A percentile compares a stretch with the other conserved stretches of the same genome.
phyloP scores from a whole-genome alignment of 2,113 vertebrate genomes.

The Pavo muticus region DNA sequence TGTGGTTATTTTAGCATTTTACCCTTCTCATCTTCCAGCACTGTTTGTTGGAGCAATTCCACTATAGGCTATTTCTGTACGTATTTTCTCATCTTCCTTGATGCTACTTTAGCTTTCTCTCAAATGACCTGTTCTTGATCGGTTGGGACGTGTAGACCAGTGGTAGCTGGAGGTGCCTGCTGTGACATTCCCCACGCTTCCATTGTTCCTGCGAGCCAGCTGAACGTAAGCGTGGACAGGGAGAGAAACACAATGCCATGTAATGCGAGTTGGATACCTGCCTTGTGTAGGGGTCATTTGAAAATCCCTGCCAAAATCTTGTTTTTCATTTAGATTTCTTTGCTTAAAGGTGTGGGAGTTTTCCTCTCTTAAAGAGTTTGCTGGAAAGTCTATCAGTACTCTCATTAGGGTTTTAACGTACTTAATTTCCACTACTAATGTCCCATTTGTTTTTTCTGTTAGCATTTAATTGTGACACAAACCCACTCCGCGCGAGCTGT shows the following conservation, averaged over 20 bases:
- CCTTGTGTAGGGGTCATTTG: constrained; percentile 12
- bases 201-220: neutral
- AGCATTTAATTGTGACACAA: neutral
- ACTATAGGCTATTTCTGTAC: neutral
- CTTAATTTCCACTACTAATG: constrained; percentile 29
- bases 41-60: neutral
- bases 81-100: fast-evolving
- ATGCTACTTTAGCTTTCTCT: neutral
- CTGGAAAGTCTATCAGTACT: constrained; percentile 40
- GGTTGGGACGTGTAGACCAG: neutral
- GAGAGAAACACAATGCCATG: neutral
- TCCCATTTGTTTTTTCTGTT: constrained; percentile 39
- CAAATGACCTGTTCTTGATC: neutral
- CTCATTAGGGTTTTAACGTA: neutral
- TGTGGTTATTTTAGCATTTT: neutral
- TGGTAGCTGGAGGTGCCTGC: neutral
- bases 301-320: constrained; percentile 50
- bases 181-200: neutral
- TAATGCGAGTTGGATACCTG: constrained; percentile 47
- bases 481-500: neutral
- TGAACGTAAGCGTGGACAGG: neutral
- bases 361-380: constrained; percentile 10
- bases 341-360: constrained; percentile 60
- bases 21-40: neutral
- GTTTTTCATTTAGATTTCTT: constrained; percentile 52